These are phyloP conservation scores for Icerya purchasi DNA, from an alignment of 2,888 invertebrate species.

Conservation along the genomic window DNA sequence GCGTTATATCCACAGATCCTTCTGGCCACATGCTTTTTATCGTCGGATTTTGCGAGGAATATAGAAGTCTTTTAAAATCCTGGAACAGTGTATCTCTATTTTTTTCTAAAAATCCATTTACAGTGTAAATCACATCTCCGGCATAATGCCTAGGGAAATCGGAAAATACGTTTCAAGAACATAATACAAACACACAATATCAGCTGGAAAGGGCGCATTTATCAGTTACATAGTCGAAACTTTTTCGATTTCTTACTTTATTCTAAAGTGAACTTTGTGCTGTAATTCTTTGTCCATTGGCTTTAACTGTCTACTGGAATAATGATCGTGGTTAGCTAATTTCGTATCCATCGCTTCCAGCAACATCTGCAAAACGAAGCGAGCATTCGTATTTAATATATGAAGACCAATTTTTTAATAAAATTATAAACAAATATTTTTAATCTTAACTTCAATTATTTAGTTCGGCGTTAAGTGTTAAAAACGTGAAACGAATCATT, in stretches of 20 bases:
- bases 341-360: slow-evolving; percentile 85
- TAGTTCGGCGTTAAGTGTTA: no score
- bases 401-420: no score
- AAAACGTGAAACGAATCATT: no score
- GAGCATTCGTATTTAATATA: no score
- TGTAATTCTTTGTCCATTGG: slow-evolving; percentile 59
- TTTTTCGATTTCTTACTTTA: slow-evolving; percentile 46
- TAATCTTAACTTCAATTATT: no score
- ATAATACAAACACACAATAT: no score
- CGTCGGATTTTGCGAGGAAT: slow-evolving; percentile 46
- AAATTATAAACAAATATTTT: no score
- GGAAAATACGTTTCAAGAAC: no score
- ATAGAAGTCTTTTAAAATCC: slow-evolving; percentile 87
- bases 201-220: no score
- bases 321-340: slow-evolving; percentile 66
- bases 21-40: slow-evolving; percentile 89
- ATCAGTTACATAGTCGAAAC: slow-evolving; percentile 5
- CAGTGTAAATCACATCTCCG: slow-evolving; percentile 81
- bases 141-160: slow-evolving; percentile 66
- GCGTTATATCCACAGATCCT: slow-evolving; percentile 68
- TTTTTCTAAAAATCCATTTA: slow-evolving; percentile 85
- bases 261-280: slow-evolving; percentile 57
- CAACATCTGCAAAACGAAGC: slow-evolving; percentile 38
- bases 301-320: slow-evolving; percentile 62
- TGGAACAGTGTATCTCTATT: slow-evolving; percentile 88